Conservation (phyloP, 2,113 vertebrate genomes). For the Dicerorhinus sumatrensis region DNA sequence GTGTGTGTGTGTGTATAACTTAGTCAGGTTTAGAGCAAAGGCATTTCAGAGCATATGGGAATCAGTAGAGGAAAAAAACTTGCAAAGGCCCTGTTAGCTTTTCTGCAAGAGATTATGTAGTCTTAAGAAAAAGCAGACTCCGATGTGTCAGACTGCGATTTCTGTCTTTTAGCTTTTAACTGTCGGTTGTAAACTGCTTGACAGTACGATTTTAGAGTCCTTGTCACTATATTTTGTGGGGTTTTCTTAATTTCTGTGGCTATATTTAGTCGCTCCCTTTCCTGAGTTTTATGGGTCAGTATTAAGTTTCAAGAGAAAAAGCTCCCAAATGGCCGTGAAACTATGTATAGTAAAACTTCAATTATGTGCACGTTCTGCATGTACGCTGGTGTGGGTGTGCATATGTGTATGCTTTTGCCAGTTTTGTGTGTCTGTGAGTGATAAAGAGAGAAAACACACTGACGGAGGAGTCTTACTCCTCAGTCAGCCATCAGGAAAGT, state of each 20-base stretch:
- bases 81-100: slow-evolving; percentile 25
- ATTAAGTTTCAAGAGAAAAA: background rate
- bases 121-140: slow-evolving; percentile 60
- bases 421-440: background rate
- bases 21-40: background rate
- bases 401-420: background rate
- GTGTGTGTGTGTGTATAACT: background rate
- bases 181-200: background rate
- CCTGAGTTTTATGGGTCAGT: background rate
- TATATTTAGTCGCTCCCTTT: slow-evolving; percentile 54
- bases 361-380: background rate
- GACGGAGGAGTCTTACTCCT: background rate
- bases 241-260: background rate
- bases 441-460: background rate
- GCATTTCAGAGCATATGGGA: slow-evolving; percentile 37
- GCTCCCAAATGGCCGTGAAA: background rate
- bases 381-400: background rate
- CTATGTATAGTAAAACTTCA: background rate
- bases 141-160: background rate
- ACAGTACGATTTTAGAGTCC: background rate
- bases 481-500: background rate
- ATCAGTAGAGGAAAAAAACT: background rate
- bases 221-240: background rate
- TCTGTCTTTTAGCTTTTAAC: slow-evolving; percentile 55
- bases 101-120: slow-evolving; percentile 36